These are phyloP conservation scores for Platycnemis pennipes DNA, from an alignment of 2,888 invertebrate genomes.

Conservation along the genomic window DNA sequence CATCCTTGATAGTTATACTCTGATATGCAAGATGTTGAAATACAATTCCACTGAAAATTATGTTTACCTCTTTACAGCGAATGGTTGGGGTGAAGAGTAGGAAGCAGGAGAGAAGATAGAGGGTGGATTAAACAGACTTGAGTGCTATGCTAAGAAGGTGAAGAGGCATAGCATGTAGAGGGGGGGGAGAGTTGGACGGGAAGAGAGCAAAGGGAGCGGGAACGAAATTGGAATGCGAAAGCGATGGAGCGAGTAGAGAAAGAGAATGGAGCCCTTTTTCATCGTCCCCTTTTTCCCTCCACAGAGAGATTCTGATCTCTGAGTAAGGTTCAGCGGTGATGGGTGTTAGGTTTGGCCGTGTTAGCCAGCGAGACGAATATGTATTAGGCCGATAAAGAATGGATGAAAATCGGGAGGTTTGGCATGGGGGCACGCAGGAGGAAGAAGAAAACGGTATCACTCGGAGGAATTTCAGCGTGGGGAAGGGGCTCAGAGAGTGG, in stretches of 20 bases:
- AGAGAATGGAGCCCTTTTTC: neutral
- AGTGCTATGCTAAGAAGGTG: neutral
- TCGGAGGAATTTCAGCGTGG: too few species aligned
- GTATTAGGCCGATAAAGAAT: constrained; percentile 48
- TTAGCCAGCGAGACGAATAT: constrained; percentile 3
- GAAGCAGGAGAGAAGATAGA: neutral
- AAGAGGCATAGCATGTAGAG: neutral
- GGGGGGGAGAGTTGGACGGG: neutral
- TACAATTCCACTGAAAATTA: too few species aligned
- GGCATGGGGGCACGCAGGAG: too few species aligned
- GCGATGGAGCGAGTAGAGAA: neutral
- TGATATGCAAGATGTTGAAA: too few species aligned
- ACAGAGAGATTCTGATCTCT: neutral
- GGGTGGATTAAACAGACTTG: neutral
- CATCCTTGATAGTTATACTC: too few species aligned
- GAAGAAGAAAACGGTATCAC: too few species aligned
- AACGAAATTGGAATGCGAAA: neutral
- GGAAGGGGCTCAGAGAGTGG: too few species aligned
- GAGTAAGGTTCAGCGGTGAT: neutral
- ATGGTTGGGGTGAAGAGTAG: neutral
- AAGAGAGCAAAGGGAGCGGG: neutral
- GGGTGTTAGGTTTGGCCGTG: constrained; percentile 1
- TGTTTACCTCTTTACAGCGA: neutral
- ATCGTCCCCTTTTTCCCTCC: neutral
- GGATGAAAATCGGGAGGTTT: neutral